phyloP scores from a whole-genome alignment of 1,140 invertebrate species.

The Bombus confusus region DNA sequence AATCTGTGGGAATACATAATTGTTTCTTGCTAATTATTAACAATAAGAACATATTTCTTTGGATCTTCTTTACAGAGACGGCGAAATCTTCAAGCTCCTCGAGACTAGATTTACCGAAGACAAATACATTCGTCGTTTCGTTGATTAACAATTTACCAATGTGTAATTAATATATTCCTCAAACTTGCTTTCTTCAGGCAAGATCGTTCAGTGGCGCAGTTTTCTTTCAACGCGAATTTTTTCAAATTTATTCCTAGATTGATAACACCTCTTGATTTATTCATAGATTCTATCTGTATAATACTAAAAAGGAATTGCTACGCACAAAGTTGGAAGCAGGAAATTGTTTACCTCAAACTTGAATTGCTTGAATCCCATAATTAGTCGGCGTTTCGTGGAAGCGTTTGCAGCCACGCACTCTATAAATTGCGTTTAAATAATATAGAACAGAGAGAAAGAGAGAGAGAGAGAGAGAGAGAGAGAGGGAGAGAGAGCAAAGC shows the following conservation, averaged over 20 bases:
- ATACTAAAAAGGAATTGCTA: background rate
- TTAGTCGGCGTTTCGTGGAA: background rate
- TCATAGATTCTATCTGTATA: background rate
- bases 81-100: too few species aligned
- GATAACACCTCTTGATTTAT: background rate
- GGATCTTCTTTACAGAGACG: too few species aligned
- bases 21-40: too few species aligned
- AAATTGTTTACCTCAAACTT: background rate
- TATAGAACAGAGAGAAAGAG: background rate
- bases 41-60: too few species aligned
- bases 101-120: too few species aligned
- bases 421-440: constrained; percentile 40
- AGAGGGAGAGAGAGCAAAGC: background rate
- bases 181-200: too few species aligned
- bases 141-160: too few species aligned
- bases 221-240: background rate
- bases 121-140: too few species aligned
- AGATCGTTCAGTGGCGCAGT: too few species aligned
- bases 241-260: background rate
- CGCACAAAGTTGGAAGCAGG: background rate
- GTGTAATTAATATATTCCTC: too few species aligned
- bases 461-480: background rate
- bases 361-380: background rate
- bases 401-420: background rate
- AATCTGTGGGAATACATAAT: too few species aligned